Evolutionary conservation across 1,140 invertebrate species (phyloP).

Genomic region (Drosophila novamexicana): DNA sequence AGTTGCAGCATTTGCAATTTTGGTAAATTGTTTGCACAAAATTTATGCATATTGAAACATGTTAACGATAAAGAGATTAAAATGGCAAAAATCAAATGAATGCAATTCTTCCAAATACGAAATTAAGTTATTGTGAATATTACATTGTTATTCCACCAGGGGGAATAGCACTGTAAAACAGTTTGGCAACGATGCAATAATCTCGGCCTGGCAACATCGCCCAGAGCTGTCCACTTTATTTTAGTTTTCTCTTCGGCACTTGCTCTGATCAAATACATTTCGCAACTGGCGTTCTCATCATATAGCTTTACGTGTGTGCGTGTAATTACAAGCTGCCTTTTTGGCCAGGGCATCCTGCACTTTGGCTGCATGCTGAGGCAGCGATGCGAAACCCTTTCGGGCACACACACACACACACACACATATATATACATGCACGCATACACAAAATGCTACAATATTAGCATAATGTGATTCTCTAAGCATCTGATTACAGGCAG

Average conservation of each 20-base stretch:
- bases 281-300: conserved; percentile 36
- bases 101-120: background rate
- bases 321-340: conserved; percentile 62
- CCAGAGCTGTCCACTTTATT: background rate
- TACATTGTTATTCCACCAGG: background rate
- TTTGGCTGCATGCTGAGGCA: conserved; percentile 17
- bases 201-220: background rate
- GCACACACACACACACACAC: background rate
- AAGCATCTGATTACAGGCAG: conserved; percentile 69
- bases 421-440: conserved; percentile 7
- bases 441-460: conserved; percentile 58
- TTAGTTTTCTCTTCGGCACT: background rate
- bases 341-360: conserved; percentile 6
- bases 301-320: conserved; percentile 59
- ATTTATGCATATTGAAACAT: conserved; percentile 3
- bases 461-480: conserved; percentile 75
- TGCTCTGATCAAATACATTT: conserved; percentile 61
- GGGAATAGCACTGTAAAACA: background rate
- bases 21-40: background rate
- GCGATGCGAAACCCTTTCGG: background rate
- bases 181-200: conserved; percentile 1
- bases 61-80: conserved; percentile 1
- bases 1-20: background rate
- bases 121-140: conserved; percentile 10
- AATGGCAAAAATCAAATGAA: conserved; percentile 7